Percentiles rank a stretch among this genome's conserved stretches.
phyloP scores from a whole-genome alignment of 2,797 vertebrate species.

The Sylvia borin region DNA sequence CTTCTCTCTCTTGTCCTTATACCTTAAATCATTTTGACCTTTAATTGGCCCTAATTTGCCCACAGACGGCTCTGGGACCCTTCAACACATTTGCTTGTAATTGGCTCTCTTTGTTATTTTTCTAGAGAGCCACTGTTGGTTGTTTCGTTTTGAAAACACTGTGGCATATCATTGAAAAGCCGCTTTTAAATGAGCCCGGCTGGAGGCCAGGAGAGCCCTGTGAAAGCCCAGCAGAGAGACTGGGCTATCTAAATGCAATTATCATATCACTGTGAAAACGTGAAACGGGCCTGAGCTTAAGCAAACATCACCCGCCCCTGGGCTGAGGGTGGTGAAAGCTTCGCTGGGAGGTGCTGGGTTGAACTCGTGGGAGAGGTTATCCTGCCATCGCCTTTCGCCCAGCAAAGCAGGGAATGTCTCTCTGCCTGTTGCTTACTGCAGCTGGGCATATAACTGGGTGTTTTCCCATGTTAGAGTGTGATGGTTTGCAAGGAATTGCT shows the following conservation, averaged over 20 bases:
- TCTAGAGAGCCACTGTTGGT: slow-evolving; percentile 61
- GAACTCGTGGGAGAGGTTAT: not conserved
- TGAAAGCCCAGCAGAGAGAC: slow-evolving; percentile 64
- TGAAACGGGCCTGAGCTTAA: slow-evolving; percentile 68
- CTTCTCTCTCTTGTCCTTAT: slow-evolving; percentile 46
- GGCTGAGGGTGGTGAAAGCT: slow-evolving; percentile 39
- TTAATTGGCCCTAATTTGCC: slow-evolving; percentile 72
- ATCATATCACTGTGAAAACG: slow-evolving; percentile 78
- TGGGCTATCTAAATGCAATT: slow-evolving; percentile 76
- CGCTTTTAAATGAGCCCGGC: slow-evolving; percentile 72
- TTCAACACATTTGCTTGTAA: slow-evolving; percentile 75
- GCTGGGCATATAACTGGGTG: not conserved
- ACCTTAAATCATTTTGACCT: slow-evolving; percentile 76
- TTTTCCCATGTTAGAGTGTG: not conserved
- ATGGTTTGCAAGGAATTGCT: not conserved
- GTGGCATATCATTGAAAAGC: slow-evolving; percentile 69
- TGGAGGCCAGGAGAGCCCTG: slow-evolving; percentile 66
- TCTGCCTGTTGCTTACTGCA: not conserved
- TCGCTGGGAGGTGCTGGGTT: not conserved
- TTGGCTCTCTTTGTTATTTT: slow-evolving; percentile 76
- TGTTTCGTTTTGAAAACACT: slow-evolving; percentile 66
- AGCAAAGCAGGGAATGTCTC: not conserved
- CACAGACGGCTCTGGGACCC: slow-evolving; percentile 66
- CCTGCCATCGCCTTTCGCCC: not conserved
- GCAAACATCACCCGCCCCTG: slow-evolving; percentile 71